These are phyloP conservation scores for Amblyopsis rosae DNA, from an alignment of 2,113 vertebrate species.

Conservation along the genomic window DNA sequence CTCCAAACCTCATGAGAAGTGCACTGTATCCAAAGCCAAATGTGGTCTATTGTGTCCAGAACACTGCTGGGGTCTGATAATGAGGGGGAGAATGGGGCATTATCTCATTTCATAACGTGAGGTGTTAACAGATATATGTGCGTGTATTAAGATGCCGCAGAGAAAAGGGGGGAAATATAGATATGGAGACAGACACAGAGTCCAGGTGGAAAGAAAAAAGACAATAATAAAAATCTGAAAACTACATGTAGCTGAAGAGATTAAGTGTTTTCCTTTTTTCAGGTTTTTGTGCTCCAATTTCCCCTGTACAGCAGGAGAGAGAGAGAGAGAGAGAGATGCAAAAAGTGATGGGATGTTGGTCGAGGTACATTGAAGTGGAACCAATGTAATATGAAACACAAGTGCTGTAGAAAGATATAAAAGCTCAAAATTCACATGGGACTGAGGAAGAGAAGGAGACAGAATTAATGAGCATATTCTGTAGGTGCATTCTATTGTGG, in stretches of 20 bases:
- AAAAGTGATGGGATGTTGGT: neutral
- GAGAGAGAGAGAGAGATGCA: conserved; percentile 13
- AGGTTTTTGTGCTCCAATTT: conserved; percentile 30
- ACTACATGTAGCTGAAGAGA: conserved; percentile 19
- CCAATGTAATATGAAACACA: conserved; percentile 21
- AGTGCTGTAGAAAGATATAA: conserved; percentile 41
- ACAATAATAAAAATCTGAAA: conserved; percentile 36
- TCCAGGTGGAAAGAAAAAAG: conserved; percentile 11
- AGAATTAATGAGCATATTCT: no score
- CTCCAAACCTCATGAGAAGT: conserved; percentile 7
- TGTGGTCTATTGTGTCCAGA: conserved; percentile 17
- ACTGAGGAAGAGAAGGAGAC: neutral
- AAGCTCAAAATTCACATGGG: conserved; percentile 59
- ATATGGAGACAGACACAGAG: conserved; percentile 4
- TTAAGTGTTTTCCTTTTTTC: conserved; percentile 6
- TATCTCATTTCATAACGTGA: neutral
- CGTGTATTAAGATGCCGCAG: conserved; percentile 6
- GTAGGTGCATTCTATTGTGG: no score
- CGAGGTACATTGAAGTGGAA: conserved; percentile 37
- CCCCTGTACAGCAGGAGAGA: conserved; percentile 29
- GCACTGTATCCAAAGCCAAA: conserved; percentile 11
- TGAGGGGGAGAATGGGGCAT: neutral
- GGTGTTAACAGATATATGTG: conserved; percentile 23
- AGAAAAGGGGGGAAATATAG: conserved; percentile 12
- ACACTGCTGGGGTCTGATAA: conserved; percentile 4